Evolutionary conservation across 2,113 vertebrate genomes (phyloP), one percentile per base, ranked within the genome.

Genomic region (Hiodon tergisus): DNA sequence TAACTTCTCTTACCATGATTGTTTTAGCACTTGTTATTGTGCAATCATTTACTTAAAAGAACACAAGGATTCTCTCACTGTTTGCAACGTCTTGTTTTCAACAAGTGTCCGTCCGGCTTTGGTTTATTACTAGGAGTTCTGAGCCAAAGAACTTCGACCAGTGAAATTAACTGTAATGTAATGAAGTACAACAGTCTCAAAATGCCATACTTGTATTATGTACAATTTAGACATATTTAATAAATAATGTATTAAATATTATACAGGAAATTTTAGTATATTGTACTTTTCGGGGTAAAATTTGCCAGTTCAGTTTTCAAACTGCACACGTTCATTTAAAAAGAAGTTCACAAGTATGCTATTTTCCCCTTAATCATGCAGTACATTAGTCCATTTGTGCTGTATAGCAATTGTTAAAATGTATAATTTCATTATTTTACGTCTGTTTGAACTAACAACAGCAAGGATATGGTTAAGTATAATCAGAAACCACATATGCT

Each of bases 221-320:
- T 83, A 78, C 54, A 78, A 74, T 77, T 77, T 60, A 79, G 55
- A 83, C 74, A 53, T 81, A 53, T 81, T 81, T 78, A 77, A 81
- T 82, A 78, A 80, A 82, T 79, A 83, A 13, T 73, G 74, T n/a
- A 67, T 48, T 63, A 68, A 69, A 79, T 76, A 53, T n/a, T 52
- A 72, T 50, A 55, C 72, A 76, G 47, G 68, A 78, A 67, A 50
- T 54, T 7, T 60, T 47, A 47, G 73, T 75, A 31, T 72, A 59
- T 73, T 11, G 13, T 53, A 72, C 46, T 47, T 67, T 71, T 79
- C 69, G 73, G 72, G 47, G 55, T 59, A 51, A 65, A 54, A 48
- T 50, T 82, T 66, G 74, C 70, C 67, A 65, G 72, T 60, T 80
- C 5, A 51, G 13, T 71, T 75, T 48, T 71, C 69, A 77, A 55